Base-by-base conservation (phyloP, 2,888 invertebrate species). In the Rhorus exstirpatorius region DNA sequence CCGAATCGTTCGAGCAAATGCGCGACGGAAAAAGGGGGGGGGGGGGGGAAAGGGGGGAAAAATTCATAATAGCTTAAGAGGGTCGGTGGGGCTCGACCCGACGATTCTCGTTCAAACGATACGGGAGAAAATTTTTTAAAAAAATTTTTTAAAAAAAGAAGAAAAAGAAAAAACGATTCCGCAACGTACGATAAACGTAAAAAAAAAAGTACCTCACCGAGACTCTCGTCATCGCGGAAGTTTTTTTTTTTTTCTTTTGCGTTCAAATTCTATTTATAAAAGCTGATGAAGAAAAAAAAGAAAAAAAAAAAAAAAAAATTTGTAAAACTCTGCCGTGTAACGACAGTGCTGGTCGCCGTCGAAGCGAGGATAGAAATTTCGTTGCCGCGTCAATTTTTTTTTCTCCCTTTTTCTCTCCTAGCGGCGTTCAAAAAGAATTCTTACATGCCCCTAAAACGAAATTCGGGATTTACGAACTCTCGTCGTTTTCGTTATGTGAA, bases 241-340 rank as follows among this genome's bases (percentile, higher is more conserved):
- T 65, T 83, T 79, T 74, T 63, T 61, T 79, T 67, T 83, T 79
- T 65, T 60, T 61, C 83, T 84, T 38, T 24, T 21, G 24, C n/a
- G 21, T 71, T 46, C 17, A 44, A 87, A 87, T 86, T 58, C 83
- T 86, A 87, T 83, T n/a, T n/a, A n/a, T 88, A 87, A 88, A 87
- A 86, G 81, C 82, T 86, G 87, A 86, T 77, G 85, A n/a, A n/a
- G n/a, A n/a, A n/a, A n/a, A n/a, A n/a, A n/a, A n/a, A n/a, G n/a
- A n/a, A n/a, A n/a, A n/a, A n/a, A n/a, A n/a, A n/a, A n/a, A n/a
- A n/a, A n/a, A 84, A 85, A 81, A 86, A 81, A 87, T 83, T 88
- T 83, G 81, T 86, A 86, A 83, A 87, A 87, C 84, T 86, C 71
- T 83, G 86, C 74, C 79, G 84, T 85, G 70, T 70, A 53, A n/a